Percentiles rank a stretch among this genome's conserved stretches.
Evolutionary conservation across 2,797 vertebrate genomes (phyloP).

Genomic region (Propithecus deckenii): DNA sequence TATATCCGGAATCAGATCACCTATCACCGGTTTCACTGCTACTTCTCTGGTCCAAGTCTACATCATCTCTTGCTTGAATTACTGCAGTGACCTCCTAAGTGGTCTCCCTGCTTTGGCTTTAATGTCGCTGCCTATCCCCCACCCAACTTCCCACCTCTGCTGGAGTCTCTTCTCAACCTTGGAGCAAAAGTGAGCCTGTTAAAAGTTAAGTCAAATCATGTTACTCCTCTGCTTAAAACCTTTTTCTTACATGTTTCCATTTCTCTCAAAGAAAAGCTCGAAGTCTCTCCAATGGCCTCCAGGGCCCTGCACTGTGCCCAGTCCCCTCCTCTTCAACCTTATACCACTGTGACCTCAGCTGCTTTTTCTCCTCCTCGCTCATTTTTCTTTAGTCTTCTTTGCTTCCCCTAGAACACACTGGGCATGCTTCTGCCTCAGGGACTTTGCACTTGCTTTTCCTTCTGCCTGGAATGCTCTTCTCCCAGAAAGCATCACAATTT

Average conservation of each 20-base stretch:
- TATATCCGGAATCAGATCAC: not conserved
- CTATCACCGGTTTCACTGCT: not conserved
- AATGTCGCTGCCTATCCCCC: not conserved
- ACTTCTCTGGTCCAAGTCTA: not conserved
- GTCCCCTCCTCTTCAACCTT: fast-evolving
- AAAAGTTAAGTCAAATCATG: not conserved
- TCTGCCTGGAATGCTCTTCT: not conserved
- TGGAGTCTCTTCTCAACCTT: not conserved
- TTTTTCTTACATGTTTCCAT: not conserved
- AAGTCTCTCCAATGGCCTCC: not conserved
- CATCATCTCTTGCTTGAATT: not conserved
- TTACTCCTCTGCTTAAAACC: not conserved
- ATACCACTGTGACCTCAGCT: not conserved
- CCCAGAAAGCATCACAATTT: no score
- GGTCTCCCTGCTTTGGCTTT: not conserved
- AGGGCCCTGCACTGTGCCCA: fast-evolving
- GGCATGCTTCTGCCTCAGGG: not conserved
- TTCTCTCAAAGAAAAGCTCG: not conserved
- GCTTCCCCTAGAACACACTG: not conserved
- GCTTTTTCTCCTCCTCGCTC: not conserved
- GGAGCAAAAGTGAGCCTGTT: not conserved
- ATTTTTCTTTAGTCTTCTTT: no score
- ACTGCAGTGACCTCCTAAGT: not conserved
- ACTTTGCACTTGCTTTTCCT: not conserved
- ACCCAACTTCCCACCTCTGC: not conserved